Evolutionary conservation across 2,797 vertebrate species (phyloP), one percentile per base, ranked within the genome.

Genomic region (Melanotaenia trifasciata): DNA sequence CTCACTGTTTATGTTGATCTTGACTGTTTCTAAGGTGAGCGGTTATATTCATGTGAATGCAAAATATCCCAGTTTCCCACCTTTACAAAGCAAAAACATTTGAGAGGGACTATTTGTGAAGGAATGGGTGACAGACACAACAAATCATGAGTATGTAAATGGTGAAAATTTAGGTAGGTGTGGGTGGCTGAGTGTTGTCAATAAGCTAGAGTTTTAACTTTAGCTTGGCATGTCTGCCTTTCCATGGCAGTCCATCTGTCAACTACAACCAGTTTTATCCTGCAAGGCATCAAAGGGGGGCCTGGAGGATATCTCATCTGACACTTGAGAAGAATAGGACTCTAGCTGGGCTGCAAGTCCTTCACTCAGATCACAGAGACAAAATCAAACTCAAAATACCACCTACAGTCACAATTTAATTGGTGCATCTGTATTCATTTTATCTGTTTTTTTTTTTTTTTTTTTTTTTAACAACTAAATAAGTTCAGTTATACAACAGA

Each of bases 1-100:
- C 18, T 66, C 47, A 51, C 18, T 26, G 3, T 56, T 67, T 61
- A 13, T n/a, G 26, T 22, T 70, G 16, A 54, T 45, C 57, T 61
- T 65, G 0, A 33, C 6, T n/a, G 12, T 10, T 12, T 53, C 63
- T 18, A 47, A n/a, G 20, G 18, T n/a, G 4, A n/a, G n/a, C 5
- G 22, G 0, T 50, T 50, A 9, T 3, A 50, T 56, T 9, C 3
- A 58, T 18, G 59, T 78, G 32, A 72, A 30, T 56, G 47, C 1
- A 13, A 51, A 0, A 2, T 67, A 32, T 65, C n/a, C 53, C 18
- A 26, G 57, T 43, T 60, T 58, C 16, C 58, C 8, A 28, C 1
- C n/a, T 12, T n/a, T 8, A 50, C 53, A 35, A 33, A 67, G 47
- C 0, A 0, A 57, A 43, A 28, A 28, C 14, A 36, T n/a, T 4